Evolutionary conservation across 2,888 invertebrate species (phyloP).

Genomic region (Oscheius sp.): DNA sequence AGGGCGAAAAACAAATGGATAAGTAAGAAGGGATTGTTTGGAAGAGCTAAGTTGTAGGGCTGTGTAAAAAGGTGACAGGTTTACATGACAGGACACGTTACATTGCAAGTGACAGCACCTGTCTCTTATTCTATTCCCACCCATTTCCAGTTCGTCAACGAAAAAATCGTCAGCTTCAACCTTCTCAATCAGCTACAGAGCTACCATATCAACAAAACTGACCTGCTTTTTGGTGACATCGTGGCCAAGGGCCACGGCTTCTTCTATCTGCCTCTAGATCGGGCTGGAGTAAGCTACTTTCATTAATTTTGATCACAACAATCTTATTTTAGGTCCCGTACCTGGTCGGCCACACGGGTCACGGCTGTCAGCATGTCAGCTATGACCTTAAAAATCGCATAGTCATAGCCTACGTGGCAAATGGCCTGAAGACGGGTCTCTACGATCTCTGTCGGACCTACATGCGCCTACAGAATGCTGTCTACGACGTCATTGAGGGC

Average conservation of each 20-base stretch:
- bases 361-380: conserved; percentile 60
- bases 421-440: conserved; percentile 58
- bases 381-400: conserved; percentile 48
- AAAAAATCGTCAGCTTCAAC: conserved; percentile 46
- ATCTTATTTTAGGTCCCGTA: conserved; percentile 44
- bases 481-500: conserved; percentile 48
- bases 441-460: conserved; percentile 55
- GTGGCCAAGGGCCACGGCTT: conserved; percentile 60
- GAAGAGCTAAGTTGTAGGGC: no score
- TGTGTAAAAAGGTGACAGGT: no score
- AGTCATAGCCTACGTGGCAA: conserved; percentile 56
- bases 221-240: conserved; percentile 54
- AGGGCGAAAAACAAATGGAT: no score
- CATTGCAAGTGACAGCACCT: no score
- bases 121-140: no score
- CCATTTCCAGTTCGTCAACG: conserved; percentile 47
- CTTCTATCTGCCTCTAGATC: conserved; percentile 49
- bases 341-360: conserved; percentile 59
- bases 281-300: conserved; percentile 44
- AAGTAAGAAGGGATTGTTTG: no score
- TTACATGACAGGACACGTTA: no score
- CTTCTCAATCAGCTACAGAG: conserved; percentile 47
- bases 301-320: not conserved
- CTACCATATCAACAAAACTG: conserved; percentile 51
- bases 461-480: conserved; percentile 46